These are phyloP conservation scores for Chrysina gloriosa DNA, from an alignment of 2,888 invertebrate genomes.

Conservation along the genomic window DNA sequence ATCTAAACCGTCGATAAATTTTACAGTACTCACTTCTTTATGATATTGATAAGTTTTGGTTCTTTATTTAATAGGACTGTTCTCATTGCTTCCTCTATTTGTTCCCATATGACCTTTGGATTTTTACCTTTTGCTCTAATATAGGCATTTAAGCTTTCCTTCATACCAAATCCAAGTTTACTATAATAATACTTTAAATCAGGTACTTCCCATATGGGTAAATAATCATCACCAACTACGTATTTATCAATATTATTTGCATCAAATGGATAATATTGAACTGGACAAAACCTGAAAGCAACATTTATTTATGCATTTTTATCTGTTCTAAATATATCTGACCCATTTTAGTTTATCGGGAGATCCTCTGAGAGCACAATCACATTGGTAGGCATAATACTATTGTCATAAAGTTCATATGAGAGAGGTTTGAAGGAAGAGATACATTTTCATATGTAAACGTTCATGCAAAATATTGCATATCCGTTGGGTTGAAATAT, in stretches of 20 bases:
- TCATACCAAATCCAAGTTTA: conserved; percentile 83
- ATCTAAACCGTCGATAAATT: not conserved
- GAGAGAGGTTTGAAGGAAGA: no score
- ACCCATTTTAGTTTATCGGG: no score
- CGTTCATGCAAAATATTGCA: no score
- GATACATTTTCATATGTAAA: no score
- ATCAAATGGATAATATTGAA: conserved; percentile 92
- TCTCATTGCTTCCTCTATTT: conserved; percentile 82
- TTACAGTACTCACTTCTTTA: conserved; percentile 60
- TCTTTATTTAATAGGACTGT: conserved; percentile 79
- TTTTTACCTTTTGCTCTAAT: conserved; percentile 75
- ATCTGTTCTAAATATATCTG: not conserved
- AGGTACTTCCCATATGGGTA: conserved; percentile 94
- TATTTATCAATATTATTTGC: conserved; percentile 84
- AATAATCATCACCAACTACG: conserved; percentile 93
- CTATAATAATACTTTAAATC: conserved; percentile 78
- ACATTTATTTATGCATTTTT: not conserved
- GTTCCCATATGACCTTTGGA: conserved; percentile 80
- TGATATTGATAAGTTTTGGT: conserved; percentile 70
- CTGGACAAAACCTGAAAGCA: conserved; percentile 82
- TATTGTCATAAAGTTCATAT: no score
- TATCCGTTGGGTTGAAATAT: no score
- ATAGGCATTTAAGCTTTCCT: conserved; percentile 86
- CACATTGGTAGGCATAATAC: no score
- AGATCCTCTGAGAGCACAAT: no score